phyloP scores from a whole-genome alignment of 2,113 vertebrate genomes.

The Gallinago jamesoni region DNA sequence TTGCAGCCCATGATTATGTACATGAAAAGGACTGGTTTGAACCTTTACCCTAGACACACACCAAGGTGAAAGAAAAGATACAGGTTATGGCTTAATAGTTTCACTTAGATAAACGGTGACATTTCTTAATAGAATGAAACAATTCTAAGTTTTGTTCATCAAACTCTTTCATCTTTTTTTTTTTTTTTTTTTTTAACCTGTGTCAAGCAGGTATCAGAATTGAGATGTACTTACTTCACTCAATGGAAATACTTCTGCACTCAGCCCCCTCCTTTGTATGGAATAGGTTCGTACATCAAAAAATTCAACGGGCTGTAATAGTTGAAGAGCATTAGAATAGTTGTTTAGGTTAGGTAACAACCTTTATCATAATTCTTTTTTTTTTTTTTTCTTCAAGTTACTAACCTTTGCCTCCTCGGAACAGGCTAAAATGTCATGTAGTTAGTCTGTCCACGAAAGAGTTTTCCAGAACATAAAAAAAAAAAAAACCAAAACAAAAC shows the following conservation, averaged over 20 bases:
- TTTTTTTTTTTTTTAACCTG: not conserved
- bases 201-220: slow-evolving; percentile 17
- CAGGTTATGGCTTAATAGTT: slow-evolving; percentile 56
- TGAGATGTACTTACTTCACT: not conserved
- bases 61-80: slow-evolving; percentile 59
- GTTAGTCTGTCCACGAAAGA: not conserved
- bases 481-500: not conserved
- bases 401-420: not conserved
- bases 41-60: slow-evolving; percentile 53
- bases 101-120: slow-evolving; percentile 64
- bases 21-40: slow-evolving; percentile 64
- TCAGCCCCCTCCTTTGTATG: not conserved
- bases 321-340: not conserved
- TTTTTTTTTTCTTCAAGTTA: not conserved
- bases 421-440: not conserved
- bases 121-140: slow-evolving; percentile 57
- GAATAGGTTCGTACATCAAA: not conserved
- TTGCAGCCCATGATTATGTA: slow-evolving; percentile 45
- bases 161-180: not conserved
- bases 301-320: not conserved
- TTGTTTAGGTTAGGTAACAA: not conserved
- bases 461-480: not conserved
- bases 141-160: slow-evolving; percentile 26
- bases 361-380: not conserved
- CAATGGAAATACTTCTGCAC: not conserved